Percentiles rank a stretch among this genome's conserved stretches.
These are phyloP conservation scores for Allolobophora icterica DNA, from an alignment of 2,888 invertebrate genomes.

Conservation along the genomic window DNA sequence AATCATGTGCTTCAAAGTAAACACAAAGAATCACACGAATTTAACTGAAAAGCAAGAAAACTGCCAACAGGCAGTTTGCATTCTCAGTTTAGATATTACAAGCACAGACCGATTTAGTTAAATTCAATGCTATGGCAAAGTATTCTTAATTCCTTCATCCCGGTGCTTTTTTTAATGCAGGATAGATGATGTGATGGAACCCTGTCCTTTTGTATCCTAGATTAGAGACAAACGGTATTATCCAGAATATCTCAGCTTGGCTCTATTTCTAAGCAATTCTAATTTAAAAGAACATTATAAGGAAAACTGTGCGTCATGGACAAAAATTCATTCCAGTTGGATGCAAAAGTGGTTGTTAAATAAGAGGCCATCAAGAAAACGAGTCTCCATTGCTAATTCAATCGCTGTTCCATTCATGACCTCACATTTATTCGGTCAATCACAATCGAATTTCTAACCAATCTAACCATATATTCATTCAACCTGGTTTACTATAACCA, in stretches of 20 bases:
- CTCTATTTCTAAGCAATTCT: slow-evolving; percentile 4
- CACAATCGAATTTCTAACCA: too few species aligned
- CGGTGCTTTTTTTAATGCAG: too few species aligned
- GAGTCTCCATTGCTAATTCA: neutral
- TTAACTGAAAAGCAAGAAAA: neutral
- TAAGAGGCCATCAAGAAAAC: neutral
- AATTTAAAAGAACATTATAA: neutral
- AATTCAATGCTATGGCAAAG: neutral
- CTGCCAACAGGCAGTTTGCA: neutral
- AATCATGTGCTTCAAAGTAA: neutral
- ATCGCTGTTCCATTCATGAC: neutral
- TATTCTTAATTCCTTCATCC: neutral
- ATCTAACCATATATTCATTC: neutral
- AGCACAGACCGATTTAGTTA: neutral
- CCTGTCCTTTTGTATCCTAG: neutral
- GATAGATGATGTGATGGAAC: neutral
- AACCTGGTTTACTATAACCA: neutral
- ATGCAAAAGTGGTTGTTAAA: neutral
- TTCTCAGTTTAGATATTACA: neutral
- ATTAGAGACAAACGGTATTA: neutral
- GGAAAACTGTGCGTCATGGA: neutral
- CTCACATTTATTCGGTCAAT: neutral
- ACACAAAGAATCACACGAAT: neutral
- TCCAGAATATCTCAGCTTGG: neutral
- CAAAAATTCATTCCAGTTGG: neutral